Percentiles rank a stretch among this genome's conserved stretches.
Conservation (phyloP, 2,797 vertebrate genomes). For the Melanotaenia pygmaea region DNA sequence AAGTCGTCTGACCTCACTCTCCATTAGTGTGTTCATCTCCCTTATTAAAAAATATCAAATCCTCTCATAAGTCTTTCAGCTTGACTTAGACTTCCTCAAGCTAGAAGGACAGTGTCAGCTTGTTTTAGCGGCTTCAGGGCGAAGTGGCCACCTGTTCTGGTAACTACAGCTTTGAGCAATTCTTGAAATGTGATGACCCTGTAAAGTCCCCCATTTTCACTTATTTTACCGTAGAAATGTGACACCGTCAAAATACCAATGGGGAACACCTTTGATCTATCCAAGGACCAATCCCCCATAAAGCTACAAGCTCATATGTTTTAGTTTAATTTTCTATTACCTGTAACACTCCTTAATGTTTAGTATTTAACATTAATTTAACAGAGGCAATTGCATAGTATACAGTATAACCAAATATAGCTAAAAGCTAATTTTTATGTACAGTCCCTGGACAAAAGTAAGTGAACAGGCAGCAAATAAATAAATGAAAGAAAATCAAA, state of each 20-base stretch:
- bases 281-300: conserved; percentile 12
- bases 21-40: conserved; percentile 58
- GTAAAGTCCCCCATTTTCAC: conserved; percentile 35
- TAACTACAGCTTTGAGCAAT: conserved; percentile 22
- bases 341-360: not conserved
- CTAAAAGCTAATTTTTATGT: not conserved
- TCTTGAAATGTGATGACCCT: conserved; percentile 49
- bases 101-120: conserved; percentile 20
- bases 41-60: conserved; percentile 53
- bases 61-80: conserved; percentile 33
- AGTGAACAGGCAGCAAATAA: not conserved
- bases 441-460: not conserved
- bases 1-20: conserved; percentile 55
- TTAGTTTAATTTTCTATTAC: not conserved
- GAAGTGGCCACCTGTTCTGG: conserved; percentile 43
- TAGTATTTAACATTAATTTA: not conserved
- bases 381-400: not conserved
- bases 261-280: conserved; percentile 33
- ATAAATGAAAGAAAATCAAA: too few species aligned
- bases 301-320: conserved; percentile 7
- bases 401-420: not conserved
- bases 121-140: conserved; percentile 17
- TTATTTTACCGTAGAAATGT: conserved; percentile 26
- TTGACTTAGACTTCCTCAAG: conserved; percentile 38
- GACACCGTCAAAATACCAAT: conserved; percentile 20